Conservation (phyloP, 2,113 vertebrate species). For the Mesembrinibis cayennensis region DNA sequence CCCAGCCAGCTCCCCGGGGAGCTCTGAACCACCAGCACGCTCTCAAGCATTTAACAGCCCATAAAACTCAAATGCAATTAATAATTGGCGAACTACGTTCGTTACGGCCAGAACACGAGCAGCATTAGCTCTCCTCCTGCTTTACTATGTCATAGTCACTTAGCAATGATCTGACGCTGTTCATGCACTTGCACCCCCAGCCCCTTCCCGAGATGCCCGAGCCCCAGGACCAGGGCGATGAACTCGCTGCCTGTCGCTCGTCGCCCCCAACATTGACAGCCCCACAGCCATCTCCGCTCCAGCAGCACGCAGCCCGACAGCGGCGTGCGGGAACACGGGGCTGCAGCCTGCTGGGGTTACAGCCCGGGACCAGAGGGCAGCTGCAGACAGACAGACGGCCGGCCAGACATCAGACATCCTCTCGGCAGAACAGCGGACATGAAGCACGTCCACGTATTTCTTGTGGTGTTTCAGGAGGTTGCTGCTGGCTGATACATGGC, state of each 20-base stretch:
- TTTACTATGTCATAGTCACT: background rate
- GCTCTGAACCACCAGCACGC: background rate
- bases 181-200: background rate
- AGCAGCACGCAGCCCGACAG: background rate
- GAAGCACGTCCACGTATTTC: fast-evolving
- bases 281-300: fast-evolving
- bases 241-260: no score
- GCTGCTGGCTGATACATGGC: fast-evolving
- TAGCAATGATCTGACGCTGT: fast-evolving
- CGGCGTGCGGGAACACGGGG: fast-evolving
- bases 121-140: background rate
- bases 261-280: fast-evolving
- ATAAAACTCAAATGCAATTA: background rate
- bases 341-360: fast-evolving
- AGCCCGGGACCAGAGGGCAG: fast-evolving
- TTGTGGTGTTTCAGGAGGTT: fast-evolving
- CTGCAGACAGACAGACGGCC: no score
- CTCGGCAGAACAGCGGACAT: fast-evolving
- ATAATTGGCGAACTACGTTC: background rate
- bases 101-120: background rate
- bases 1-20: background rate
- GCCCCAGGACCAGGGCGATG: background rate
- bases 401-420: fast-evolving
- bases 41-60: background rate
- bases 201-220: no score